phyloP scores from a whole-genome alignment of 2,888 invertebrate species.

The Herminia tarsipennalis region DNA sequence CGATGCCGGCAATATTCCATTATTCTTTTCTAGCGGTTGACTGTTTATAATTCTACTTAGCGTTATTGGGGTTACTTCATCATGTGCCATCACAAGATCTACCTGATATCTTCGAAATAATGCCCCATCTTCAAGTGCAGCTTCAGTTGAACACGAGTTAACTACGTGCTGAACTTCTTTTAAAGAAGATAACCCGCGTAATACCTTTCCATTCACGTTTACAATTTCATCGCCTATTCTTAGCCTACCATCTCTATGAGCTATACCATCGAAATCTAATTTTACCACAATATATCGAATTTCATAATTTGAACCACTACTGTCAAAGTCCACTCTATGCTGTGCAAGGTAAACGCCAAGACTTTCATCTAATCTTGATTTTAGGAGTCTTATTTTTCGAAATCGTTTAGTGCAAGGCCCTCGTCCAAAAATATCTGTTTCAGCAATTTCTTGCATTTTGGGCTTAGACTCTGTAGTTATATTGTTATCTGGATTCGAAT shows the following conservation, averaged over 20 bases:
- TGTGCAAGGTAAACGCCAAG: conserved; percentile 90
- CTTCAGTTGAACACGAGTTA: conserved; percentile 82
- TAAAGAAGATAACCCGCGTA: conserved; percentile 89
- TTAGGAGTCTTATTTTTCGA: conserved; percentile 88
- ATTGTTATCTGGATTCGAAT: conserved; percentile 62
- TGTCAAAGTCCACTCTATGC: conserved; percentile 84
- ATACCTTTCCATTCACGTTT: conserved; percentile 93
- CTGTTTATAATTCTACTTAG: conserved; percentile 76
- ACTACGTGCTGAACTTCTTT: conserved; percentile 87
- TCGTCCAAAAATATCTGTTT: conserved; percentile 79
- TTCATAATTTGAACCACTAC: conserved; percentile 83
- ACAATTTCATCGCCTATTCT: conserved; percentile 95
- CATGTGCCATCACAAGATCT: conserved; percentile 88
- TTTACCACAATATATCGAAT: conserved; percentile 87
- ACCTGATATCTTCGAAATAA: conserved; percentile 81
- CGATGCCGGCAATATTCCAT: conserved; percentile 48
- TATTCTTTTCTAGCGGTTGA: conserved; percentile 61
- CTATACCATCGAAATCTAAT: conserved; percentile 88
- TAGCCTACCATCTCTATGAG: conserved; percentile 92
- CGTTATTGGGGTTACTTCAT: conserved; percentile 86
- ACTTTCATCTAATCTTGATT: conserved; percentile 88
- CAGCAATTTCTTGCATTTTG: conserved; percentile 57
- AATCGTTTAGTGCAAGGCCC: conserved; percentile 87
- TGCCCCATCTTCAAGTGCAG: conserved; percentile 66
- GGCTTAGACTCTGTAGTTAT: conserved; percentile 62